phyloP scores from a whole-genome alignment of 2,797 vertebrate species.

The Cossypha dichroa region DNA sequence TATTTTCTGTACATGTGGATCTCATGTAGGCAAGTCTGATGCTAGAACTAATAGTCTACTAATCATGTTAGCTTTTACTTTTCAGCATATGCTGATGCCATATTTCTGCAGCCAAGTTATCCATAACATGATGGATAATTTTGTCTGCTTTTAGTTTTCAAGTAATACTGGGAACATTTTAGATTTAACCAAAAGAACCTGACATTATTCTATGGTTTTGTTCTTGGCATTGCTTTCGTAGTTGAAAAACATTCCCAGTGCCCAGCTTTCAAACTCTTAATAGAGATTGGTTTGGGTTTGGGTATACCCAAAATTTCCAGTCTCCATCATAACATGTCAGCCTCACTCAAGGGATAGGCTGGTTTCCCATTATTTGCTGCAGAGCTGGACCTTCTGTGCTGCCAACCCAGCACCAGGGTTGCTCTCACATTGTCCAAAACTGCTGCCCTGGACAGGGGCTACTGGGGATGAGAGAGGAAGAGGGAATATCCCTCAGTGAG shows the following conservation, averaged over 20 bases:
- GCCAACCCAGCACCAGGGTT: neutral
- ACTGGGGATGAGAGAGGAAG: neutral
- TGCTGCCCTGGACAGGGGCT: neutral
- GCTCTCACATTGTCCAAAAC: neutral
- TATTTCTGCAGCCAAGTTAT: slow-evolving; percentile 44
- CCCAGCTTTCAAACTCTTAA: neutral
- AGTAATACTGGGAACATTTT: neutral
- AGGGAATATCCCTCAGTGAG: neutral
- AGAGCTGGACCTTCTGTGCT: neutral
- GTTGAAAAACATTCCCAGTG: neutral
- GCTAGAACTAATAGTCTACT: slow-evolving; percentile 11
- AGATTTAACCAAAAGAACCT: slow-evolving; percentile 19
- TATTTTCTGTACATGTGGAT: neutral
- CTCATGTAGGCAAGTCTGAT: neutral
- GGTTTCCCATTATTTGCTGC: neutral
- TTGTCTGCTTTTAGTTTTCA: slow-evolving; percentile 41
- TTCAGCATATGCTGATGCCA: slow-evolving; percentile 8
- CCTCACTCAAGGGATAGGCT: neutral
- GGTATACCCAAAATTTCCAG: neutral
- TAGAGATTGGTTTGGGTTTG: neutral
- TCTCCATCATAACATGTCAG: neutral
- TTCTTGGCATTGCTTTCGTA: neutral
- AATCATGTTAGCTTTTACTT: slow-evolving; percentile 38
- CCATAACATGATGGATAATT: slow-evolving; percentile 3
- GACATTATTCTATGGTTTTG: neutral